phyloP scores from a whole-genome alignment of 2,888 invertebrate genomes.

The Podabrus alpinus region DNA sequence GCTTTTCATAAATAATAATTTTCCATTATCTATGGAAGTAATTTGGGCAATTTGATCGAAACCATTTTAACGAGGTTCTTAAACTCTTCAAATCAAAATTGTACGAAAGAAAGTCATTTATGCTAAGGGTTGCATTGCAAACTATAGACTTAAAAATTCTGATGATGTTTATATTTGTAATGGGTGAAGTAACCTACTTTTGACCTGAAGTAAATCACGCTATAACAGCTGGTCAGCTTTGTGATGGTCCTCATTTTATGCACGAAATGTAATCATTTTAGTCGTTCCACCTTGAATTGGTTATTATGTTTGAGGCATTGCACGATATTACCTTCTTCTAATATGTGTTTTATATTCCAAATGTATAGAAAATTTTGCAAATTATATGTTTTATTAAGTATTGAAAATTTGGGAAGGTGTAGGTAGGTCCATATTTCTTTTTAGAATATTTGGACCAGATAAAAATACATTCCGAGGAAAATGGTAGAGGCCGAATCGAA shows the following conservation, averaged over 20 bases:
- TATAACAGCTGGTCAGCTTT: conserved; percentile 31
- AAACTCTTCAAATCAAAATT: background rate
- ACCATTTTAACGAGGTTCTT: background rate
- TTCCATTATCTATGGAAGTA: background rate
- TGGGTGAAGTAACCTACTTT: conserved; percentile 38
- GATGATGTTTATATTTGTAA: conserved; percentile 34
- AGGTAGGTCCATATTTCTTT: background rate
- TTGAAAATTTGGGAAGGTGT: background rate
- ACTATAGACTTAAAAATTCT: conserved; percentile 1
- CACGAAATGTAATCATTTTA: conserved; percentile 10
- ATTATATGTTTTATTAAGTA: background rate
- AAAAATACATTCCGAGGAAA: background rate
- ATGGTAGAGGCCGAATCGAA: background rate
- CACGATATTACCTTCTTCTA: conserved; percentile 20
- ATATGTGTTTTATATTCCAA: conserved; percentile 7
- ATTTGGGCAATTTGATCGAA: background rate
- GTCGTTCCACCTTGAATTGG: conserved; percentile 18
- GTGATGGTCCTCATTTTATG: conserved; percentile 17
- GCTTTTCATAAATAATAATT: background rate
- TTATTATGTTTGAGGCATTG: conserved; percentile 22
- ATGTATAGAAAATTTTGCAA: background rate
- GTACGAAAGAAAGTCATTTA: background rate
- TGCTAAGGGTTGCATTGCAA: background rate
- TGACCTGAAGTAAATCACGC: conserved; percentile 35
- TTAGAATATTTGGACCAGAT: background rate